Base-by-base conservation (phyloP, 2,888 invertebrate genomes). In the Dioctria rufipes region DNA sequence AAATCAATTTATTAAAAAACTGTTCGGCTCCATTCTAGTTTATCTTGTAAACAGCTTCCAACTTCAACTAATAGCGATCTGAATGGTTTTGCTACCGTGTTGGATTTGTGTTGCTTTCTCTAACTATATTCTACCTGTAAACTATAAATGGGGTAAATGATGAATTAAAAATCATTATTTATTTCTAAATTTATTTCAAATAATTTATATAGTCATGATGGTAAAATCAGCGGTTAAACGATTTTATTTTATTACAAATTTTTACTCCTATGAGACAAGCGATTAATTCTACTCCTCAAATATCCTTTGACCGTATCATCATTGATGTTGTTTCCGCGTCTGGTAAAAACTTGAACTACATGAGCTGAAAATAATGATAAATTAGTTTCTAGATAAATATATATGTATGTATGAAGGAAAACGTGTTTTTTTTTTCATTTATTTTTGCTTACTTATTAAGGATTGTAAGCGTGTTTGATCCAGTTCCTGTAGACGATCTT, bases 281-380 rank as follows among this genome's bases (percentile, higher is more conserved):
- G 85, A 13, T 73, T 80, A 80, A 88, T 84, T 83, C 88, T 89
- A 79, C 85, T 85, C 73, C 87, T 83, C 49, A 89, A 85, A 81
- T 85, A 88, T 51, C 84, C 83, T 80, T 85, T 85, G 37, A 89
- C 86, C 4, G 83, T 84, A 1, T 83, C 80, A 3, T 85, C 85
- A 4, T 85, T 83, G 49, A 89, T 84, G 13, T 84, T 81, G 39
- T 85, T 85, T 1, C 87, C 88, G 25, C 87, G 87, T 63, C 86
- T 85, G 6, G 86, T 85, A 82, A 88, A 89, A 3, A 89, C 87
- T 82, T 88, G 86, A 2, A 87, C 86, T 3, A 89, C 87, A 82
- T 89, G 89, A 49, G 86, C 89, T 89, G 84, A 5, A 83, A 84
- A 84, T 78, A 46, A 54, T 82, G 73, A 78, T 25, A 49, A 65